phyloP scores from a whole-genome alignment of 2,888 invertebrate genomes.

The Lasioglossum morio region DNA sequence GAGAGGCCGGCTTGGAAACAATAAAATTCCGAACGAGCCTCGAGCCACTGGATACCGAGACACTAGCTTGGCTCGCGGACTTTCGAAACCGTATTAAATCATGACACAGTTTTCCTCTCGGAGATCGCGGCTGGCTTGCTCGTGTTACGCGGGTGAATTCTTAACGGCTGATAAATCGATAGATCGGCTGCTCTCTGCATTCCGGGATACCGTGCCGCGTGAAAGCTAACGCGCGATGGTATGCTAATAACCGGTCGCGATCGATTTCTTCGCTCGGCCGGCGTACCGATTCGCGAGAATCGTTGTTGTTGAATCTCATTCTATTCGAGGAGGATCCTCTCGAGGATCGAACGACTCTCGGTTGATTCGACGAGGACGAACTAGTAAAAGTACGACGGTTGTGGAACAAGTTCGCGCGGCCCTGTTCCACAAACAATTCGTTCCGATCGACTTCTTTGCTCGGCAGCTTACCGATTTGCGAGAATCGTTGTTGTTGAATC shows the following conservation, averaged over 20 bases:
- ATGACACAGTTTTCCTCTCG: slow-evolving; percentile 62
- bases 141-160: slow-evolving; percentile 64
- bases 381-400: too few species aligned
- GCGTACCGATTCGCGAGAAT: neutral
- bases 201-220: slow-evolving; percentile 45
- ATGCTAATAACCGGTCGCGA: slow-evolving; percentile 51
- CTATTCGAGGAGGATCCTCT: neutral
- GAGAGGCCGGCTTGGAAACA: slow-evolving; percentile 65
- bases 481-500: too few species aligned
- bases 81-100: slow-evolving; percentile 78
- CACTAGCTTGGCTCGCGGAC: slow-evolving; percentile 63
- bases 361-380: neutral
- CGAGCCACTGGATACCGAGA: slow-evolving; percentile 54
- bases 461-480: too few species aligned
- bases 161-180: slow-evolving; percentile 62
- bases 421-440: too few species aligned
- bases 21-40: slow-evolving; percentile 73
- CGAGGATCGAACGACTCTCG: neutral
- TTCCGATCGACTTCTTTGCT: too few species aligned
- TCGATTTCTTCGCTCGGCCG: slow-evolving; percentile 51
- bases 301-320: neutral
- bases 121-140: slow-evolving; percentile 38
- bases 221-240: slow-evolving; percentile 46
- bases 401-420: too few species aligned
- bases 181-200: slow-evolving; percentile 50